Percentiles rank a stretch among this genome's conserved stretches.
These are phyloP conservation scores for Regulus satrapa DNA, from an alignment of 2,113 vertebrate species.

Conservation along the genomic window DNA sequence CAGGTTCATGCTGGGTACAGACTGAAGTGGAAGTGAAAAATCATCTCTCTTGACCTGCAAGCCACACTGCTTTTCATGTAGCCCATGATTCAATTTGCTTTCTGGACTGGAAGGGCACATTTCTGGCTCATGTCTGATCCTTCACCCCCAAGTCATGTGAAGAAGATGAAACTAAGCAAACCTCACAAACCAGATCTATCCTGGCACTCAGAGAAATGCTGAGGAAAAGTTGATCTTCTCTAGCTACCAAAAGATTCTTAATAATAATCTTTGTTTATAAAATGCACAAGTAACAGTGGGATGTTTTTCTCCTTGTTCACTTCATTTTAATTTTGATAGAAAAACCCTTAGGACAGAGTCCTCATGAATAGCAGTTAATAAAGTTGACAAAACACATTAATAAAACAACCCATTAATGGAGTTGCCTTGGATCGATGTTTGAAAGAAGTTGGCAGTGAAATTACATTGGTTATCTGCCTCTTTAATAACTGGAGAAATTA, in stretches of 20 bases:
- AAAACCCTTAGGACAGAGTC: background rate
- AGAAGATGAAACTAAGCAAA: background rate
- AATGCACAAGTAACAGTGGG: background rate
- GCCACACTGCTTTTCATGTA: background rate
- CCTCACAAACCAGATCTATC: background rate
- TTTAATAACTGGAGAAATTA: background rate
- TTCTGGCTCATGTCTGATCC: background rate
- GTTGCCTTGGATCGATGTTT: background rate
- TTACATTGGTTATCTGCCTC: background rate
- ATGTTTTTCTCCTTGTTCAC: background rate
- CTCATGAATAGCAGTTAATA: background rate
- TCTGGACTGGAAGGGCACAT: background rate
- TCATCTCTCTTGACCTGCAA: background rate
- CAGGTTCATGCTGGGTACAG: background rate
- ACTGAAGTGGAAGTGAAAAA: background rate
- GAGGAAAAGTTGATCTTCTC: background rate
- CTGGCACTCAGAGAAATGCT: background rate
- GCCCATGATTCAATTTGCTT: background rate
- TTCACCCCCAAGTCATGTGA: background rate
- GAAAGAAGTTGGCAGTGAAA: background rate
- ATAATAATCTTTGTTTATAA: background rate
- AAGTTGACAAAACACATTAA: background rate
- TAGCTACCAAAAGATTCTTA: background rate
- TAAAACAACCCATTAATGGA: background rate
- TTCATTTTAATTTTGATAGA: background rate